Conservation (phyloP, 1,140 invertebrate genomes). For the Geopemphigus sp. region DNA sequence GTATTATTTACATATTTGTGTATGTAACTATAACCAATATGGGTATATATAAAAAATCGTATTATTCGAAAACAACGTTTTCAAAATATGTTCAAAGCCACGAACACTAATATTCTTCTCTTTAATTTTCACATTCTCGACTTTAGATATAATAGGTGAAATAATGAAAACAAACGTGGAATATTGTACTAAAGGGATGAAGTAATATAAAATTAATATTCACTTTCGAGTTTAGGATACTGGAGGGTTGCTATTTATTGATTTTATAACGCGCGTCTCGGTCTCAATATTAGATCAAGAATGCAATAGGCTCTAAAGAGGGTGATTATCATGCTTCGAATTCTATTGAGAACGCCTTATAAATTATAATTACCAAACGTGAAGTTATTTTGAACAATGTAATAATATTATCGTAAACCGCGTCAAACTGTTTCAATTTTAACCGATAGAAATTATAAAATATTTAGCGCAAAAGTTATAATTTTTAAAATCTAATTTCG, state of each 20-base stretch:
- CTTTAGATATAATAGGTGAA: neutral
- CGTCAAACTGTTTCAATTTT: constrained; percentile 5
- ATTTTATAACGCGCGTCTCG: constrained; percentile 1
- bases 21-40: too few relatives aligned
- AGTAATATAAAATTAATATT: constrained; percentile 5
- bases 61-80: neutral
- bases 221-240: neutral
- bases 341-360: neutral
- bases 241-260: constrained; percentile 20
- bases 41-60: too few relatives aligned
- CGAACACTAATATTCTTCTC: neutral
- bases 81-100: neutral
- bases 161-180: neutral
- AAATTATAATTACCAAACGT: constrained; percentile 6
- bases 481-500: neutral
- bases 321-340: constrained; percentile 18
- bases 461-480: neutral
- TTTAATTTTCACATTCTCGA: neutral
- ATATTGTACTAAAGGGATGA: neutral
- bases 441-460: neutral
- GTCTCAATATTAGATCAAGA: neutral
- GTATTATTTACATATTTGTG: too few relatives aligned
- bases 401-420: neutral
- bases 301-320: constrained; percentile 14
- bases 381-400: constrained; percentile 20